phyloP scores from a whole-genome alignment of 2,113 vertebrate genomes.

The Poecilia latipinna region DNA sequence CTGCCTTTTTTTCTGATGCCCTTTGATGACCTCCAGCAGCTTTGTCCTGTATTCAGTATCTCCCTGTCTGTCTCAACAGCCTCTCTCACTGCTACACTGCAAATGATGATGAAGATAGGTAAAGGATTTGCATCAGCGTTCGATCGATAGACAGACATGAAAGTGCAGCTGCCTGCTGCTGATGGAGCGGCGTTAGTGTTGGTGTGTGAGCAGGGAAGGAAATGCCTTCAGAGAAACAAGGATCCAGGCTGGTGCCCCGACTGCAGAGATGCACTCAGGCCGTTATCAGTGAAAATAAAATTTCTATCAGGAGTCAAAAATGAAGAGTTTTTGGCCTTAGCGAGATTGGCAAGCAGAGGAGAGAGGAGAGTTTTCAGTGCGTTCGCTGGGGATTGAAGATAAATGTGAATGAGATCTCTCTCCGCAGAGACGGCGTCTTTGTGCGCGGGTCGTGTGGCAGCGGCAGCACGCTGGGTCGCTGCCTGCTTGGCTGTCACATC shows the following conservation, averaged over 20 bases:
- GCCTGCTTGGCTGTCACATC: constrained; percentile 41
- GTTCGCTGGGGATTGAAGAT: constrained; percentile 52
- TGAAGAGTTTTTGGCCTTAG: constrained; percentile 27
- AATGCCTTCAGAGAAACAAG: constrained; percentile 22
- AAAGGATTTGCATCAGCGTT: constrained; percentile 56
- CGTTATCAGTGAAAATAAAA: constrained; percentile 37
- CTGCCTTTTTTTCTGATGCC: neutral
- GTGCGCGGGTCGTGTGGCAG: constrained; percentile 13
- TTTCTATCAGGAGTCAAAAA: constrained; percentile 40
- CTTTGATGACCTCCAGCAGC: constrained; percentile 1
- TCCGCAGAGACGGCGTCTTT: constrained; percentile 41
- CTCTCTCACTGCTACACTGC: neutral
- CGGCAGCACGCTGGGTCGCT: constrained; percentile 8
- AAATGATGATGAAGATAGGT: constrained; percentile 36
- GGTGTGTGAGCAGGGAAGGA: constrained; percentile 26
- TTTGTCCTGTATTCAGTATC: constrained; percentile 3
- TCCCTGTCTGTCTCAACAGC: neutral
- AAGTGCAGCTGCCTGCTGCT: constrained; percentile 41
- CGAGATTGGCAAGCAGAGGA: constrained; percentile 58
- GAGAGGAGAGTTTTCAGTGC: constrained; percentile 49
- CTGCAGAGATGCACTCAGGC: neutral
- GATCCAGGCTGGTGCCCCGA: neutral
- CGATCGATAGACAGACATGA: constrained; percentile 59
- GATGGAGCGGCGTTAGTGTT: constrained; percentile 40
- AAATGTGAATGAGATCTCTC: constrained; percentile 27